These are phyloP conservation scores for Arenaria interpres DNA, from an alignment of 2,113 vertebrate genomes.

Conservation along the genomic window DNA sequence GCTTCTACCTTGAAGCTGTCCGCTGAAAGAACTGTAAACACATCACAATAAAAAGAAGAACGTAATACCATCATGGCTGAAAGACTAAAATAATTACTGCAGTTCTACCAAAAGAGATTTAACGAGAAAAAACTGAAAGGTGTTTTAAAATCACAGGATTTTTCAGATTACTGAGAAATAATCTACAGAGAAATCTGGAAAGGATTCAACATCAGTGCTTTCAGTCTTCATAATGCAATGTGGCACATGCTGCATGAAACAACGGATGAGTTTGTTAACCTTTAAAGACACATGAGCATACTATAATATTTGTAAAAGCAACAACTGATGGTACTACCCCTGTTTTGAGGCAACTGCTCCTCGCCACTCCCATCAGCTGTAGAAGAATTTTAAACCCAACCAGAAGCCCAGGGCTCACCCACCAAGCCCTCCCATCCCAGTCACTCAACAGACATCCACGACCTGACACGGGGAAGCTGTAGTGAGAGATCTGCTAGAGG, in stretches of 20 bases:
- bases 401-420: background rate
- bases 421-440: background rate
- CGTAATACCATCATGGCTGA: background rate
- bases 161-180: background rate
- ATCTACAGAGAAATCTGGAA: slow-evolving; percentile 11
- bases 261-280: no score
- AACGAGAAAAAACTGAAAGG: background rate
- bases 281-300: no score
- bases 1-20: background rate
- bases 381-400: background rate
- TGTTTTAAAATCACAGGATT: background rate
- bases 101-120: background rate
- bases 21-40: background rate
- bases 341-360: background rate
- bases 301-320: no score
- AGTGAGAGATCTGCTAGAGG: background rate
- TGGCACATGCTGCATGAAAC: background rate
- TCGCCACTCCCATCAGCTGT: background rate
- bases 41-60: background rate
- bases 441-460: background rate
- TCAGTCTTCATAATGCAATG: background rate
- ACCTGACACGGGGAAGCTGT: background rate
- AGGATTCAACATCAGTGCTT: background rate
- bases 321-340: background rate
- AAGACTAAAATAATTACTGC: background rate